Evolutionary conservation across 2,113 vertebrate species (phyloP).

Genomic region (Toxotes jaculatrix): DNA sequence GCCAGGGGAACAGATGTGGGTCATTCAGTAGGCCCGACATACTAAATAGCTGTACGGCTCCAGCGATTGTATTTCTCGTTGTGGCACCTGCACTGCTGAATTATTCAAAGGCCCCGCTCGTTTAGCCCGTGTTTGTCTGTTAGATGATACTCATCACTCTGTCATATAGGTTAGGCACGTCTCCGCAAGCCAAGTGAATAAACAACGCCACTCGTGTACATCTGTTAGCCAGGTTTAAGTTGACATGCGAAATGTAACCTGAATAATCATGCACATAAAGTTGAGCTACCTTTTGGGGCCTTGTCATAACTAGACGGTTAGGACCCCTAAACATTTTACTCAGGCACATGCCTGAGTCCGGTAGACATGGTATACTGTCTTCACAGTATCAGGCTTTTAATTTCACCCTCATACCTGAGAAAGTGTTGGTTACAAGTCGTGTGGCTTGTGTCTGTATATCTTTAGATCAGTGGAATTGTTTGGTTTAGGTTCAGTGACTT

Average conservation of each 20-base stretch:
- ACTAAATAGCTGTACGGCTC: slow-evolving; percentile 43
- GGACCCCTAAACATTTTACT: background rate
- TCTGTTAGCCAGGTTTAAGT: slow-evolving; percentile 15
- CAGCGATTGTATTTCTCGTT: slow-evolving; percentile 77
- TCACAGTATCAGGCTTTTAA: background rate
- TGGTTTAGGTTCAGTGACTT: slow-evolving; percentile 3
- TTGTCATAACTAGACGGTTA: background rate
- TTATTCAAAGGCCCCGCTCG: slow-evolving; percentile 75
- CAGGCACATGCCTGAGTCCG: background rate
- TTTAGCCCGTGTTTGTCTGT: slow-evolving; percentile 70
- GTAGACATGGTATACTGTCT: background rate
- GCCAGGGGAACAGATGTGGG: slow-evolving; percentile 46
- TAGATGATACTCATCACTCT: slow-evolving; percentile 69
- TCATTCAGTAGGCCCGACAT: slow-evolving; percentile 64
- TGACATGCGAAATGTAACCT: slow-evolving; percentile 24
- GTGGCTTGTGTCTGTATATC: background rate
- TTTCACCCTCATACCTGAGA: background rate
- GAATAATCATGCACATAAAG: background rate
- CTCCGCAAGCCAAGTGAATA: slow-evolving; percentile 14
- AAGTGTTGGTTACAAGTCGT: background rate
- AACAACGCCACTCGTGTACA: slow-evolving; percentile 4
- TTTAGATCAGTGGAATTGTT: background rate
- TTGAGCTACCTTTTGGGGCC: background rate
- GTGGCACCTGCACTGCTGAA: slow-evolving; percentile 71
- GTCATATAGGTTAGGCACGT: slow-evolving; percentile 38